Conservation (phyloP, 2,888 invertebrate species). For the Lithophane semibrunnea region DNA sequence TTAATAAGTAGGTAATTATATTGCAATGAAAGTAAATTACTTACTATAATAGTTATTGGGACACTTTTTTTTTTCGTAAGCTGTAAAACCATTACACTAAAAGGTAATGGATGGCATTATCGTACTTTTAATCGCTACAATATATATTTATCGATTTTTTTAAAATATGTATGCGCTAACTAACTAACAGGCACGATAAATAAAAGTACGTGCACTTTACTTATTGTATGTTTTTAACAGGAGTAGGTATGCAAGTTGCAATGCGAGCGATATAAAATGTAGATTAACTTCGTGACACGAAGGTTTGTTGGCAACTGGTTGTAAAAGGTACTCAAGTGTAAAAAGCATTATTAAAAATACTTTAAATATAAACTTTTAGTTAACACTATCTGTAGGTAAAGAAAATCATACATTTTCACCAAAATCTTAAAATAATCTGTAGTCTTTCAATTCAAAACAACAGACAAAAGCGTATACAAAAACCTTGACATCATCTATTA, state of each 20-base stretch:
- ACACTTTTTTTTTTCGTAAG: constrained; percentile 1
- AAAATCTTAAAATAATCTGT: neutral
- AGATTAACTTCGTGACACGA: constrained; percentile 11
- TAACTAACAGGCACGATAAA: neutral
- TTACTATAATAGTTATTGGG: neutral
- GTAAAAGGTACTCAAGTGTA: constrained; percentile 5
- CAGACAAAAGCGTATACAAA: neutral
- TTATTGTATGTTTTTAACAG: constrained; percentile 2
- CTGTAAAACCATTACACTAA: neutral
- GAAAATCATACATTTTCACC: neutral
- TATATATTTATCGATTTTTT: neutral
- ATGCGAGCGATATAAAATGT: constrained; percentile 10
- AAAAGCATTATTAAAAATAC: neutral
- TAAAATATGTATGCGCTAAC: neutral
- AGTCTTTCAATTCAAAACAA: neutral
- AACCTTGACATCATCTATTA: neutral
- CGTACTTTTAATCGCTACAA: neutral
- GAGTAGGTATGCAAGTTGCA: constrained; percentile 10
- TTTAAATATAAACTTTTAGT: neutral
- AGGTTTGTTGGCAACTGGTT: neutral
- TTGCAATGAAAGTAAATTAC: constrained; percentile 27
- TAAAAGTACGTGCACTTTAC: constrained; percentile 7
- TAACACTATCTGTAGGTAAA: neutral
- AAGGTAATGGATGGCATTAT: neutral
- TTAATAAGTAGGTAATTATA: neutral